Percentiles rank a stretch among this genome's conserved stretches.
Conservation (phyloP, 2,797 vertebrate genomes). For the Micropoecilia bifurca region DNA sequence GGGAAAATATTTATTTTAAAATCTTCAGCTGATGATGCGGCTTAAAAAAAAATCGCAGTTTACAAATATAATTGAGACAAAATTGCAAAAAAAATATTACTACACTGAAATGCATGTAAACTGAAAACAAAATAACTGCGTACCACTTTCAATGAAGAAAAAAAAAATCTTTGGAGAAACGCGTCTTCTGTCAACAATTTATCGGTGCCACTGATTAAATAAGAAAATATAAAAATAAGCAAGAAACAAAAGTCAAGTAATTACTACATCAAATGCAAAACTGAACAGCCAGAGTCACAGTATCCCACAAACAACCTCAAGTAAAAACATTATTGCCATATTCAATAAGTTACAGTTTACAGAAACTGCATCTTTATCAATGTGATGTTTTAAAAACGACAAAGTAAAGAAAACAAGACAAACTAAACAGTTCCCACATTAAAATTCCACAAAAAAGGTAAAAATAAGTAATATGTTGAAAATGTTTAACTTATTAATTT, state of each 20-base stretch:
- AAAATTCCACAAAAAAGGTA: background rate
- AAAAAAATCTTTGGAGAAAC: background rate
- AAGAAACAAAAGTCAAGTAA: background rate
- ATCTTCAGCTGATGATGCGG: background rate
- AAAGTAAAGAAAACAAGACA: background rate
- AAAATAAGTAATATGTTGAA: background rate
- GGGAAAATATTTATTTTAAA: no score
- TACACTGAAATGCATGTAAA: background rate
- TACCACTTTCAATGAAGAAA: background rate
- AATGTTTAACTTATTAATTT: background rate
- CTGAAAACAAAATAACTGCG: background rate
- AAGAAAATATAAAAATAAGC: background rate
- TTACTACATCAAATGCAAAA: background rate
- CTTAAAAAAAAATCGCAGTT: background rate
- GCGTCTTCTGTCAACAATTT: background rate
- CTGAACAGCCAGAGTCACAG: background rate
- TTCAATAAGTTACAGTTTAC: background rate
- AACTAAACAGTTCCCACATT: background rate
- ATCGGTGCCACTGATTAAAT: background rate
- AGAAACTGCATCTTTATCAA: background rate
- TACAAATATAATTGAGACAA: background rate
- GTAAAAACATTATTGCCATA: background rate
- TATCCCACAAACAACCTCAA: background rate
- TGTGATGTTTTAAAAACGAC: background rate
- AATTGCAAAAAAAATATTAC: background rate